Percentiles rank a stretch among this genome's conserved stretches.
Conservation (phyloP, 2,113 vertebrate species). For the Zingel zingel region DNA sequence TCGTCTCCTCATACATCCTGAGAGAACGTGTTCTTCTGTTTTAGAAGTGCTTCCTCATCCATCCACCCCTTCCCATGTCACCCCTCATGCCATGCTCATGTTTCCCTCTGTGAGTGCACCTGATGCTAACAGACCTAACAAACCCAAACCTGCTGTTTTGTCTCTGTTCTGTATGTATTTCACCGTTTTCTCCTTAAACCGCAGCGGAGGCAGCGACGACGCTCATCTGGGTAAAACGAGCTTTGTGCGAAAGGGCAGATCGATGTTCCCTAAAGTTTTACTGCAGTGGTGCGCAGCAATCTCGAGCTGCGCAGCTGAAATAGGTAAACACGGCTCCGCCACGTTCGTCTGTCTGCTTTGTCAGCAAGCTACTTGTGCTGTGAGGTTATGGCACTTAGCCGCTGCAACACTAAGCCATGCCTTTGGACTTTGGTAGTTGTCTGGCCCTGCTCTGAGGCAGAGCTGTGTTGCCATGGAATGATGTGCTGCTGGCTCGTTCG, state of each 20-base stretch:
- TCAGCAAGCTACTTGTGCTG: conserved; percentile 66
- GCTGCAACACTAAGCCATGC: conserved; percentile 40
- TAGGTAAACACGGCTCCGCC: conserved; percentile 77
- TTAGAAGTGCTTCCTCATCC: conserved; percentile 39
- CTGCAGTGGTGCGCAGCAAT: conserved; percentile 83
- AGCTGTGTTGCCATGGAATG: conserved; percentile 26
- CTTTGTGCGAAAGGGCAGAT: conserved; percentile 75
- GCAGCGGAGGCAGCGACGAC: conserved; percentile 62
- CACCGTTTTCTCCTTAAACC: conserved; percentile 68
- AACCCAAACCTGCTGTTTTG: conserved; percentile 58
- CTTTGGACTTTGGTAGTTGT: conserved; percentile 30
- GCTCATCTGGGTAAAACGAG: conserved; percentile 69
- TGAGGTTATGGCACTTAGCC: conserved; percentile 42
- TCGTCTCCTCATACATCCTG: not conserved
- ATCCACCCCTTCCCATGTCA: not conserved
- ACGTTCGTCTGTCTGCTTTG: conserved; percentile 69
- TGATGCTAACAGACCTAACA: conserved; percentile 47
- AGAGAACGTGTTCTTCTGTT: not conserved
- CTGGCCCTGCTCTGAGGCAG: conserved; percentile 26
- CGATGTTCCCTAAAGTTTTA: conserved; percentile 85
- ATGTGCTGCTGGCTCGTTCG: conserved; percentile 36
- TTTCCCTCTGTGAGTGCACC: conserved; percentile 11
- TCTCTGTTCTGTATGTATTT: conserved; percentile 71
- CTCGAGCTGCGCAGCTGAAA: conserved; percentile 79
- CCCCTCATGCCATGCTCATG: conserved; percentile 28